These are phyloP conservation scores for Tetraneura akinire DNA, from an alignment of 1,140 invertebrate species.

Conservation along the genomic window DNA sequence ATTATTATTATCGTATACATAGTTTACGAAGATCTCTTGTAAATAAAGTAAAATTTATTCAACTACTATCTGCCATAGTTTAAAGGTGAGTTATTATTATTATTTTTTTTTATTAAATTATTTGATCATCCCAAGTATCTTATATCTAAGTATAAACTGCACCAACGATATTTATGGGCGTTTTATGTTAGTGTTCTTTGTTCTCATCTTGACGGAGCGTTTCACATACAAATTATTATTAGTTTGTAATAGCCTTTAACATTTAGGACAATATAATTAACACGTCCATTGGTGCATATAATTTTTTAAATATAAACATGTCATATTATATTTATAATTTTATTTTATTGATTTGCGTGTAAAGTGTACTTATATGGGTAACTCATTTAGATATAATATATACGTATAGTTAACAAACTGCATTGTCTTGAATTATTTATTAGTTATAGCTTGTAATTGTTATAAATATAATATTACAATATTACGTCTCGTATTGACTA, in stretches of 20 bases:
- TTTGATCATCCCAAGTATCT: too few relatives aligned
- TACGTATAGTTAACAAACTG: neutral
- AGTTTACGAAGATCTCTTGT: slow-evolving; percentile 45
- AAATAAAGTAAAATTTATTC: neutral
- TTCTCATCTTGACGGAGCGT: neutral
- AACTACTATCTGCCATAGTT: neutral
- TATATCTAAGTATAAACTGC: neutral
- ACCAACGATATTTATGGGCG: neutral
- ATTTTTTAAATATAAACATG: too few relatives aligned
- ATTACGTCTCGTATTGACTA: too few relatives aligned
- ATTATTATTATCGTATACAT: neutral
- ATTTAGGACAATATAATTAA: too few relatives aligned
- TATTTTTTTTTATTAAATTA: neutral
- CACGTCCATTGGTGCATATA: too few relatives aligned
- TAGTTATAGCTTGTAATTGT: too few relatives aligned
- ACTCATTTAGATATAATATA: too few relatives aligned
- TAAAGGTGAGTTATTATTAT: slow-evolving; percentile 26
- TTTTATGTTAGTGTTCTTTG: slow-evolving; percentile 17
- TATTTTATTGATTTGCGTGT: neutral
- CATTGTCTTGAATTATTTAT: neutral
- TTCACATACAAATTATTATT: neutral
- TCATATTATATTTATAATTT: too few relatives aligned
- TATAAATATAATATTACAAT: too few relatives aligned
- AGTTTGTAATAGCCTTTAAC: too few relatives aligned
- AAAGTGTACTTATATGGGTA: neutral